Percentiles rank a stretch among this genome's conserved stretches.
phyloP scores from a whole-genome alignment of 2,888 invertebrate genomes.

The Vanessa cardui region DNA sequence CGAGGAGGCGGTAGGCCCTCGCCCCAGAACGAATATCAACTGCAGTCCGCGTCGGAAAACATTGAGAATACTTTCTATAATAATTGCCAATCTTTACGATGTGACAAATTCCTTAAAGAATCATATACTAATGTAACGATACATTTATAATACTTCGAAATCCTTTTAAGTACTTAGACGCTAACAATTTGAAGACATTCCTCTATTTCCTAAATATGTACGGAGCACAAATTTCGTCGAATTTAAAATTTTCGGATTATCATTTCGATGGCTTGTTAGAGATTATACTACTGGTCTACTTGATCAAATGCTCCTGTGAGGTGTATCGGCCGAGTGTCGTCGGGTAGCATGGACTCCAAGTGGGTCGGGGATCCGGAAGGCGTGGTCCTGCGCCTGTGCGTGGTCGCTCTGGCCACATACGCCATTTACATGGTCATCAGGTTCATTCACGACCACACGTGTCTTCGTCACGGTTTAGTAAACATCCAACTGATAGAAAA shows the following conservation, averaged over 20 bases:
- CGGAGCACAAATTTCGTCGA: background rate
- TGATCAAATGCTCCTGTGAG: slow-evolving; percentile 60
- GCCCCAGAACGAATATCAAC: slow-evolving; percentile 28
- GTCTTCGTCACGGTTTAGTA: slow-evolving; percentile 20
- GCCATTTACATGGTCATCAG: slow-evolving; percentile 47
- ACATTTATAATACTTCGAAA: background rate
- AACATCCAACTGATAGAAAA: slow-evolving; percentile 10
- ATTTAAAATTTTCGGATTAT: background rate
- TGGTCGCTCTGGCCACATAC: slow-evolving; percentile 54
- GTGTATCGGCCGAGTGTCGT: slow-evolving; percentile 21
- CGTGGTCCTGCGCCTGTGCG: slow-evolving; percentile 50
- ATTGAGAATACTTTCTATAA: background rate
- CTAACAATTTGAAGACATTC: background rate
- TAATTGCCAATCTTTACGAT: background rate
- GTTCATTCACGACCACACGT: slow-evolving; percentile 42
- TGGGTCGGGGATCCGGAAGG: slow-evolving; percentile 42
- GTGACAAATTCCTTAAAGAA: background rate
- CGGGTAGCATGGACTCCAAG: background rate
- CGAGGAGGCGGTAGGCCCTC: slow-evolving; percentile 63
- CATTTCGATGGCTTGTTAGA: slow-evolving; percentile 52
- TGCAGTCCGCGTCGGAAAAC: too few species aligned
- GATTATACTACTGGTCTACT: slow-evolving; percentile 58
- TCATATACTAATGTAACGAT: background rate
- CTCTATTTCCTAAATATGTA: background rate
- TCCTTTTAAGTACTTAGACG: background rate